Base-by-base conservation (phyloP, 2,888 invertebrate genomes). In the Phyllotreta striolata region DNA sequence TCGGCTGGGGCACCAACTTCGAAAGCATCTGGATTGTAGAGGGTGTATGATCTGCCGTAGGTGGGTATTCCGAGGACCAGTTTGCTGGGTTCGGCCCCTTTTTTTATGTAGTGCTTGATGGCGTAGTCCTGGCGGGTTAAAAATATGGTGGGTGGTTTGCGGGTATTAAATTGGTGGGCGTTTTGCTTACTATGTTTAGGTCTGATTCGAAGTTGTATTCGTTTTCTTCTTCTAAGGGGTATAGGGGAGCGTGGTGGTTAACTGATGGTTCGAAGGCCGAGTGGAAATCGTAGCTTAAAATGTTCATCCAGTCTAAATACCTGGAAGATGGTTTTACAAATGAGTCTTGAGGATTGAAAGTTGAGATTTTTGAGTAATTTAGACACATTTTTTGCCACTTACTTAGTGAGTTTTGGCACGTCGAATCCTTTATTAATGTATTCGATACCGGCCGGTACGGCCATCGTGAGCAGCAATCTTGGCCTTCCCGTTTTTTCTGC, bases 401-500 rank as follows among this genome's bases (percentile, higher is more conserved):
- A 93, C 89, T 89, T 90, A 79, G 93, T 93, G 62, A 97, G 83
- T 73, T 91, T 91, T 66, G 91, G 91, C 62, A 97, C 87, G 75
- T 97, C 96, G 79, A 95, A 97, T 67, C 96, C 96, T 78, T 95
- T 94, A 77, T 95, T 91, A 71, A 96, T 92, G 77, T 95, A 95
- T 78, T 96, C 94, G 72, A 93, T 91, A 14, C 96, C 96, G 1
- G 96, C 96, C 0, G 96, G 96, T 37, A 96, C 94, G 8, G 96
- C 96, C 91, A 96, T 95, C 5, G 96, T 94, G 12, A 97, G 83
- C 56, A 96, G 83, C 38, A 96, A 85, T 67, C 90, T 80, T 0
- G 91, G 85, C 74, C 92, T 87, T 68, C 93, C 93, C 3, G 93
- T 93, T 82, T 93, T 91, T 69, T 88, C 86, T 0, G 92, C 87